Percentiles rank a stretch among this genome's conserved stretches.
These are phyloP conservation scores for Diarsia dahlii DNA, from an alignment of 2,888 invertebrate genomes.

Conservation along the genomic window DNA sequence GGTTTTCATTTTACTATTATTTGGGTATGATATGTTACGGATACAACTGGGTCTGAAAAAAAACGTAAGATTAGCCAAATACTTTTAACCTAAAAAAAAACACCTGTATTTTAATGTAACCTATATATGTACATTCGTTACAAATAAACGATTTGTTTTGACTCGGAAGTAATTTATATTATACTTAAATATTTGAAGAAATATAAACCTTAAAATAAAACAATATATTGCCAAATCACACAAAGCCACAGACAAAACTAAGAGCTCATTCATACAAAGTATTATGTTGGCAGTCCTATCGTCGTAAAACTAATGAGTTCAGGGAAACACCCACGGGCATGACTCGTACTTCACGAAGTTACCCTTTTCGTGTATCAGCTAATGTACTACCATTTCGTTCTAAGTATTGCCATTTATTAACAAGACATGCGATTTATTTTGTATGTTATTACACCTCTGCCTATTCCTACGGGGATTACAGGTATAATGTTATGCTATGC, in stretches of 20 bases:
- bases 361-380: slow-evolving; percentile 5
- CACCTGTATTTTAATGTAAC: too few relatives aligned
- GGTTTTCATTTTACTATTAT: neutral
- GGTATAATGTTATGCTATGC: neutral
- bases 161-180: neutral
- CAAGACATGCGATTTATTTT: slow-evolving; percentile 19
- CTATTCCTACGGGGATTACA: neutral
- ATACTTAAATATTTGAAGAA: neutral
- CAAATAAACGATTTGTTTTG: neutral
- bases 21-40: neutral
- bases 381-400: slow-evolving; percentile 18
- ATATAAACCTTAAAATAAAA: too few relatives aligned
- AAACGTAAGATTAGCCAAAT: neutral
- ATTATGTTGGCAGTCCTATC: neutral
- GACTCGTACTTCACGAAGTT: slow-evolving; percentile 2
- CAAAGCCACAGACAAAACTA: too few relatives aligned
- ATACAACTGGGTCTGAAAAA: neutral
- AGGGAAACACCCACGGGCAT: slow-evolving; percentile 13
- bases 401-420: slow-evolving; percentile 20
- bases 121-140: too few relatives aligned
- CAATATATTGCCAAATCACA: too few relatives aligned
- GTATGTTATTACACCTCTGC: neutral
- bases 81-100: too few relatives aligned
- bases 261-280: neutral
- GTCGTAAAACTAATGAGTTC: slow-evolving; percentile 37